phyloP scores from a whole-genome alignment of 2,888 invertebrate species.

The Neocrepidodera transversa region DNA sequence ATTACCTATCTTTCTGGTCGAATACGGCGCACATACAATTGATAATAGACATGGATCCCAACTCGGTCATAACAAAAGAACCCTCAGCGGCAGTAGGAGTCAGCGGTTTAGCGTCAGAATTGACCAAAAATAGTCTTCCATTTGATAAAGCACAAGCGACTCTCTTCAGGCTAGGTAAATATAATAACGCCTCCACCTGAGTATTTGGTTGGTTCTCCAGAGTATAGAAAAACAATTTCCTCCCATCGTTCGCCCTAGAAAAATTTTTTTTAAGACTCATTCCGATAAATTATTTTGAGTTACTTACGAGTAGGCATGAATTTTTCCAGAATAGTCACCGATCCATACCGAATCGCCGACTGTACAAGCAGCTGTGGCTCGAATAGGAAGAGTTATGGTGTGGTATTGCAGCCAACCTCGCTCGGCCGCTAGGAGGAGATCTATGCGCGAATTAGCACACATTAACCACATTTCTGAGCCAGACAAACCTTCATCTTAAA shows the following conservation, averaged over 20 bases:
- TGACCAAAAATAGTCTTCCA: constrained; percentile 78
- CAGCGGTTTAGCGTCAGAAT: constrained; percentile 66
- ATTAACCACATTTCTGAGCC: constrained; percentile 81
- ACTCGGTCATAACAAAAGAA: constrained; percentile 79
- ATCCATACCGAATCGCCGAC: constrained; percentile 85
- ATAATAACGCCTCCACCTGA: constrained; percentile 72
- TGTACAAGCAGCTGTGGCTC: constrained; percentile 75
- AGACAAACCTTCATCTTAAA: constrained; percentile 63
- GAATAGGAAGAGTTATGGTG: constrained; percentile 64
- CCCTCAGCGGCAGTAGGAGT: constrained; percentile 73
- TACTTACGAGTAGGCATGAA: constrained; percentile 79
- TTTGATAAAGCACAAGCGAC: constrained; percentile 85
- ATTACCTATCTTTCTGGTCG: constrained; percentile 56
- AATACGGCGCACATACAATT: constrained; percentile 72
- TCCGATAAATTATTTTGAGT: background rate
- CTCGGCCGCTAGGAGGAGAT: constrained; percentile 64
- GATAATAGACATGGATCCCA: constrained; percentile 73
- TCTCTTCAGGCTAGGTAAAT: constrained; percentile 70
- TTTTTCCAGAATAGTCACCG: constrained; percentile 85
- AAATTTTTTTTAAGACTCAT: background rate
- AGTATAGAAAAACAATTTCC: constrained; percentile 68
- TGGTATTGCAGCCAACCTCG: constrained; percentile 71
- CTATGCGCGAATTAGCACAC: constrained; percentile 70
- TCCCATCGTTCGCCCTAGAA: constrained; percentile 64
- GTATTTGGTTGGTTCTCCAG: constrained; percentile 73